Evolutionary conservation across 2,888 invertebrate genomes (phyloP).

Genomic region (Luffia ferchaultella): DNA sequence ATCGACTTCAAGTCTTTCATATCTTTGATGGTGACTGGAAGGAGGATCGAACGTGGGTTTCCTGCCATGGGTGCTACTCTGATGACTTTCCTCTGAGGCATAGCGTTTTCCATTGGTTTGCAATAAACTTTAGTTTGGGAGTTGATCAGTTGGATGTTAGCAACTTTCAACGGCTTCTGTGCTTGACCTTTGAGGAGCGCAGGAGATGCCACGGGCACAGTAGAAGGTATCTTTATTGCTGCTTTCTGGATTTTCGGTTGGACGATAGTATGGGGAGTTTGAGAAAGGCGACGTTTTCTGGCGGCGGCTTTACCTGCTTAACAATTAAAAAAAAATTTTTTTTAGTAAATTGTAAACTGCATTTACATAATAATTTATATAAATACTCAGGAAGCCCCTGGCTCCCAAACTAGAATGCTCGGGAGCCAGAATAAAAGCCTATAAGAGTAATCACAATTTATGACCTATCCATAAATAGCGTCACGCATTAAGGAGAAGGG

Average conservation of each 20-base stretch:
- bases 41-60: constrained; percentile 71
- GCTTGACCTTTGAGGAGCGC: constrained; percentile 55
- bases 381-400: no score
- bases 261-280: constrained; percentile 40
- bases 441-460: no score
- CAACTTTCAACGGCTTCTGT: constrained; percentile 46
- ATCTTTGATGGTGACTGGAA: constrained; percentile 74
- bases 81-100: constrained; percentile 49
- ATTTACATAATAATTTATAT: no score
- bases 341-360: no score
- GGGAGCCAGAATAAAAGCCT: no score
- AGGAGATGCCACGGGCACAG: constrained; percentile 31
- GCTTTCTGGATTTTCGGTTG: constrained; percentile 54
- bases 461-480: no score
- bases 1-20: constrained; percentile 77
- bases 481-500: no score
- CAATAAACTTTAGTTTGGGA: constrained; percentile 53
- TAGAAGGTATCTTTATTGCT: constrained; percentile 27
- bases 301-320: constrained; percentile 43
- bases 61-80: constrained; percentile 55
- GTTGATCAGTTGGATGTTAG: constrained; percentile 50
- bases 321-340: no score
- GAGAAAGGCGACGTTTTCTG: constrained; percentile 52
- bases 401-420: no score
- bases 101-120: constrained; percentile 49